These are phyloP conservation scores for Drosophila navojoa DNA, from an alignment of 1,140 invertebrate species.

Conservation along the genomic window DNA sequence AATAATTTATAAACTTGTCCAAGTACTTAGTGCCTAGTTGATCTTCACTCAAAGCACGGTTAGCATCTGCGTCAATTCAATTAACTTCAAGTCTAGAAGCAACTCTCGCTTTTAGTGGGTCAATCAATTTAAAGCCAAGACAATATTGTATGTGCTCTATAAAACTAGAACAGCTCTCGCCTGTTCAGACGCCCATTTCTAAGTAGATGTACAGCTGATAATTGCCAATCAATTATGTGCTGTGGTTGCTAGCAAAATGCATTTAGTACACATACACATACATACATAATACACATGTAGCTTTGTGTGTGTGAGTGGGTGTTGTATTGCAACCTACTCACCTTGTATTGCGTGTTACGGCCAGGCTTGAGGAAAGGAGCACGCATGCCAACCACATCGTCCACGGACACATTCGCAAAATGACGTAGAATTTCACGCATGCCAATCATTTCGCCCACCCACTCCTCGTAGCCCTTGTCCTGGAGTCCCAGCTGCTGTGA, in stretches of 20 bases:
- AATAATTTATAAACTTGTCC: too few relatives aligned
- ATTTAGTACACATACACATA: too few relatives aligned
- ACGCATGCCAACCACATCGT: slow-evolving; percentile 93
- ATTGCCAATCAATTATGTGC: slow-evolving; percentile 45
- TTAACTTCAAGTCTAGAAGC: too few relatives aligned
- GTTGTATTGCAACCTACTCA: slow-evolving; percentile 73
- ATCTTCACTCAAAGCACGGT: too few relatives aligned
- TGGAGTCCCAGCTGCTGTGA: slow-evolving; percentile 92
- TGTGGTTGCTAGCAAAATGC: not conserved
- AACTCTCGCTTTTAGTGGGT: too few relatives aligned
- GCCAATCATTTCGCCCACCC: slow-evolving; percentile 96
- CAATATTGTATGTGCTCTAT: not conserved
- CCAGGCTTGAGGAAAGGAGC: slow-evolving; percentile 96
- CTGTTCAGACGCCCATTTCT: slow-evolving; percentile 3
- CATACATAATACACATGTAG: too few relatives aligned
- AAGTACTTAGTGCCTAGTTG: too few relatives aligned
- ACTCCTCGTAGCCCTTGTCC: slow-evolving; percentile 95
- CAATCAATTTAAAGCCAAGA: too few relatives aligned
- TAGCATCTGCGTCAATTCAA: too few relatives aligned
- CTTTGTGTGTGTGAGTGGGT: slow-evolving; percentile 2
- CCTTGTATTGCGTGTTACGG: slow-evolving; percentile 95
- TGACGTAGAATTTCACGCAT: slow-evolving; percentile 94
- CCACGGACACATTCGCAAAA: slow-evolving; percentile 92
- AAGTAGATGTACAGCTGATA: slow-evolving; percentile 16
- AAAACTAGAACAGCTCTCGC: not conserved